These are phyloP conservation scores for Antennarius striatus DNA, from an alignment of 2,113 vertebrate species.

Conservation along the genomic window DNA sequence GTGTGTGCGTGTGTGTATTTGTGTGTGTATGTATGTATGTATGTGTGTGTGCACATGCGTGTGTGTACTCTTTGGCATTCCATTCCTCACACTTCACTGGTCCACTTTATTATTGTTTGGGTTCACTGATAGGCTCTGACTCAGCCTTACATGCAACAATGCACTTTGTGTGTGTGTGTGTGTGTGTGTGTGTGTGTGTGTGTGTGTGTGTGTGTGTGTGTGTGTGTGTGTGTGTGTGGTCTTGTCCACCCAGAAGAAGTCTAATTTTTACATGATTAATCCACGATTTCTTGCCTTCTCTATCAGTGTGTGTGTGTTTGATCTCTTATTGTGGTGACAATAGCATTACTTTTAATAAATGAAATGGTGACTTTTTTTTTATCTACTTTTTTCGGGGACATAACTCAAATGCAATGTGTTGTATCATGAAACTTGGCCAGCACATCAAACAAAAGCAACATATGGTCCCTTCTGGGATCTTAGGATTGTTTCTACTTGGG, in stretches of 20 bases:
- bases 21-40: not conserved
- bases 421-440: no score
- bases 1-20: not conserved
- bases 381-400: no score
- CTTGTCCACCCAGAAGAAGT: constrained; percentile 25
- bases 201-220: constrained; percentile 11
- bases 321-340: no score
- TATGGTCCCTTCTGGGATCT: no score
- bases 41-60: constrained; percentile 4
- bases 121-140: constrained; percentile 55
- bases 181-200: constrained; percentile 27
- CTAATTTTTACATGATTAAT: not conserved
- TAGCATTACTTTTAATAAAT: no score
- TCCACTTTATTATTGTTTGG: constrained; percentile 61
- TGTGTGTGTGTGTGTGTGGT: constrained; percentile 44
- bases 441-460: no score
- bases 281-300: not conserved
- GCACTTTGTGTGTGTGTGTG: not conserved
- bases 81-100: constrained; percentile 40
- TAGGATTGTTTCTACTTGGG: no score
- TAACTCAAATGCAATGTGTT: no score
- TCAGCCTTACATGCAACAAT: constrained; percentile 54
- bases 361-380: no score
- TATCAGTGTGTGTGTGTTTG: constrained; percentile 19
- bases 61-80: constrained; percentile 30